Conservation (phyloP, 2,113 vertebrate species). For the Notechis scutatus region DNA sequence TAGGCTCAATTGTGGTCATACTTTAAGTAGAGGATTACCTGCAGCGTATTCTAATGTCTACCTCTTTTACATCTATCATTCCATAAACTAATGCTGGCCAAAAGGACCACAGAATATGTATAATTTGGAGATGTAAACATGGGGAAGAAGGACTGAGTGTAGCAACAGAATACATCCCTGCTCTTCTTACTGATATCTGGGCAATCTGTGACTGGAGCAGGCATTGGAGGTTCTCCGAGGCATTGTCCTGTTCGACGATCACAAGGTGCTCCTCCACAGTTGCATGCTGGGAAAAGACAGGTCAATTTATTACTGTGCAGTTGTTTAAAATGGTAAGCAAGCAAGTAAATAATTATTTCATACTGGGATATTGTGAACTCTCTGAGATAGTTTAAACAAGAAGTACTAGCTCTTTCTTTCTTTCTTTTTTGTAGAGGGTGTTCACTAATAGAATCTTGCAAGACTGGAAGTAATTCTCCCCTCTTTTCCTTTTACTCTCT, state of each 20-base stretch:
- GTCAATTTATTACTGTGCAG: slow-evolving; percentile 13
- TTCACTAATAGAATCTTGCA: neutral
- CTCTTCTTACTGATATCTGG: slow-evolving; percentile 74
- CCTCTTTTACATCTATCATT: neutral
- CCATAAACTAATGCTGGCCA: neutral
- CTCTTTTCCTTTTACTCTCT: neutral
- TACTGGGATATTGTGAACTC: neutral
- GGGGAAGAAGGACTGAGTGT: neutral
- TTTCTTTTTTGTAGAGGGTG: too few species aligned
- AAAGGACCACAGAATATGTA: neutral
- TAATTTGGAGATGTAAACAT: neutral
- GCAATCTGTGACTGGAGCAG: slow-evolving; percentile 71
- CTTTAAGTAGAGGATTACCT: too few species aligned
- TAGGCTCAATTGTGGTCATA: too few species aligned
- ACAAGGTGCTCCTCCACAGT: slow-evolving; percentile 85
- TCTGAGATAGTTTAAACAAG: neutral
- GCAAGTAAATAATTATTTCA: neutral
- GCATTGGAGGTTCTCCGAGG: slow-evolving; percentile 72
- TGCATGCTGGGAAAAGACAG: slow-evolving; percentile 75
- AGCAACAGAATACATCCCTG: neutral
- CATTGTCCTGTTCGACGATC: slow-evolving; percentile 89
- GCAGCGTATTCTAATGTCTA: neutral
- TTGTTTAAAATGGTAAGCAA: neutral
- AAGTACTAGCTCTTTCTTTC: neutral
- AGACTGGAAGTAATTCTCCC: neutral